A percentile compares a stretch with the other conserved stretches of the same genome.
phyloP scores from a whole-genome alignment of 2,888 invertebrate genomes.

The Selenia dentaria region DNA sequence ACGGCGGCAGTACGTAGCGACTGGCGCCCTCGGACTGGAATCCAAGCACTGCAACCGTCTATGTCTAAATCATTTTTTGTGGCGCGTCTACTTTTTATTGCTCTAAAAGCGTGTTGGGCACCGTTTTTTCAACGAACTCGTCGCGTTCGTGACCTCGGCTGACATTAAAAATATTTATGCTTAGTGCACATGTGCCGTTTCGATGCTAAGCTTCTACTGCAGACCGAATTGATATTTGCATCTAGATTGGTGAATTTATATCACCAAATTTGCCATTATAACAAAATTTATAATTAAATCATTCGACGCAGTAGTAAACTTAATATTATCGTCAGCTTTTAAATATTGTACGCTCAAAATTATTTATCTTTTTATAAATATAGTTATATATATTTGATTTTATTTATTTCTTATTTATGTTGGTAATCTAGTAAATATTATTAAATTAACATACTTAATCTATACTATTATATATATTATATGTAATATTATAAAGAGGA shows the following conservation, averaged over 20 bases:
- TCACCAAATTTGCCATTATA: neutral
- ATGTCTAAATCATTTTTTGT: slow-evolving; percentile 70
- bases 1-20: neutral
- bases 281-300: too few relatives aligned
- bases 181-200: slow-evolving; percentile 59
- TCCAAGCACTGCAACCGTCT: slow-evolving; percentile 24
- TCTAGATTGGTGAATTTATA: neutral
- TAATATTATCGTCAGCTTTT: too few relatives aligned
- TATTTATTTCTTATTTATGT: too few relatives aligned
- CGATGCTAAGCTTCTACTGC: neutral
- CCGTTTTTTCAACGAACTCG: slow-evolving; percentile 64
- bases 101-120: slow-evolving; percentile 64
- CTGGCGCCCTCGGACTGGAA: slow-evolving; percentile 4
- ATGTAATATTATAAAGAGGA: too few relatives aligned
- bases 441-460: too few relatives aligned
- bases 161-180: slow-evolving; percentile 71
- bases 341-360: too few relatives aligned
- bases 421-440: too few relatives aligned
- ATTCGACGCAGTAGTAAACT: too few relatives aligned
- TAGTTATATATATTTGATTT: too few relatives aligned
- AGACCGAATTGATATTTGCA: neutral
- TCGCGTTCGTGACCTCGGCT: slow-evolving; percentile 74
- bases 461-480: too few relatives aligned
- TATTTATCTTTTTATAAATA: too few relatives aligned
- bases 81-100: slow-evolving; percentile 65